These are phyloP conservation scores for Sinocyclocheilus maitianheensis DNA, from an alignment of 2,113 vertebrate genomes.

Conservation along the genomic window DNA sequence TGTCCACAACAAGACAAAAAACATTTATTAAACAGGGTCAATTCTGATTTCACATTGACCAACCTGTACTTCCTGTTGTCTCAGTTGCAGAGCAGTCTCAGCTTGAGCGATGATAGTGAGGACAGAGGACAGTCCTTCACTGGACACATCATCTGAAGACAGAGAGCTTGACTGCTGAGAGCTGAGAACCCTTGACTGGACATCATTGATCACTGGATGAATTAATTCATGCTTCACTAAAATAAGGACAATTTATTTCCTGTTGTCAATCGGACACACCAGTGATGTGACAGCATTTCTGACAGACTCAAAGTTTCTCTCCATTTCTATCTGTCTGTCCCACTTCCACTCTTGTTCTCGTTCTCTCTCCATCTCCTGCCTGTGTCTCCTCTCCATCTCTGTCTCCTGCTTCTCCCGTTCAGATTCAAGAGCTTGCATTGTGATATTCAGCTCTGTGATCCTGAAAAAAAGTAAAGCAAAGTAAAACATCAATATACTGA, in stretches of 20 bases:
- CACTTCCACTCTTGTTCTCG: slow-evolving; percentile 66
- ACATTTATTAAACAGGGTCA: too few species aligned
- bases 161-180: slow-evolving; percentile 44
- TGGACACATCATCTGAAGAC: slow-evolving; percentile 39
- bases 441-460: slow-evolving; percentile 75
- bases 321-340: slow-evolving; percentile 52
- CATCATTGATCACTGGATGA: not conserved
- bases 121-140: slow-evolving; percentile 63
- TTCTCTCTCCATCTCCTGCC: slow-evolving; percentile 71
- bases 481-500: not conserved
- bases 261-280: slow-evolving; percentile 56
- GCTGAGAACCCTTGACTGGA: slow-evolving; percentile 67
- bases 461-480: slow-evolving; percentile 66
- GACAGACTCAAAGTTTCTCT: slow-evolving; percentile 64
- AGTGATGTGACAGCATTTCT: slow-evolving; percentile 62
- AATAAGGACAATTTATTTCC: not conserved
- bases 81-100: slow-evolving; percentile 68
- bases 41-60: slow-evolving; percentile 48
- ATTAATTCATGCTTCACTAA: not conserved
- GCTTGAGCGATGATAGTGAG: slow-evolving; percentile 66
- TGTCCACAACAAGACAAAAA: not conserved
- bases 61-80: slow-evolving; percentile 70
- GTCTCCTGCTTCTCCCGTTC: slow-evolving; percentile 76
- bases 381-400: slow-evolving; percentile 66
- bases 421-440: slow-evolving; percentile 73